These are phyloP conservation scores for Tenthredo livida DNA, from an alignment of 2,888 invertebrate genomes.

Conservation along the genomic window DNA sequence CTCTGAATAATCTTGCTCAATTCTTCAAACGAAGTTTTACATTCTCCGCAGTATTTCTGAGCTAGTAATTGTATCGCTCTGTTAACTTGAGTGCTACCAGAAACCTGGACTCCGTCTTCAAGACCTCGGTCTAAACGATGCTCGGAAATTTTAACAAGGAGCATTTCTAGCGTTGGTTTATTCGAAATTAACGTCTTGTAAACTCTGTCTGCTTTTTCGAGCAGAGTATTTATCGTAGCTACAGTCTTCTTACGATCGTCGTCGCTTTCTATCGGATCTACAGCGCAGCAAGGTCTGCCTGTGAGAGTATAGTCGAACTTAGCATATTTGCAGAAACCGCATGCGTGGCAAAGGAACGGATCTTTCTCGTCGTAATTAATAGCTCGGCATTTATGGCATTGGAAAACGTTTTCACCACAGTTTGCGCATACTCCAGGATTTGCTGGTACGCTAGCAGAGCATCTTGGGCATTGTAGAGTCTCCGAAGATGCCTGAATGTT, in stretches of 20 bases:
- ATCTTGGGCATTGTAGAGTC: slow-evolving; percentile 96
- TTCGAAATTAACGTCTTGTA: slow-evolving; percentile 94
- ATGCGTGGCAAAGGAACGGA: slow-evolving; percentile 98
- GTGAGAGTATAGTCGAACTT: slow-evolving; percentile 98
- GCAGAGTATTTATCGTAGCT: slow-evolving; percentile 91
- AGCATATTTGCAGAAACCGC: slow-evolving; percentile 99
- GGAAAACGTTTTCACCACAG: slow-evolving; percentile 99
- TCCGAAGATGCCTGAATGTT: slow-evolving; percentile 96
- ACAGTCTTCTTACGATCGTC: slow-evolving; percentile 98
- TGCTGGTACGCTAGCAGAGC: slow-evolving; percentile 97
- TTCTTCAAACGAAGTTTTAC: slow-evolving; percentile 96
- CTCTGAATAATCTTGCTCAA: slow-evolving; percentile 94
- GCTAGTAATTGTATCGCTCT: slow-evolving; percentile 96
- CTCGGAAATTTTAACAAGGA: slow-evolving; percentile 92
- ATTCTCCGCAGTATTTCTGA: slow-evolving; percentile 96
- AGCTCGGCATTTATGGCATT: slow-evolving; percentile 98
- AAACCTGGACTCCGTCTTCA: slow-evolving; percentile 80
- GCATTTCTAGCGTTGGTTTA: slow-evolving; percentile 93
- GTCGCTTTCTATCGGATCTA: slow-evolving; percentile 98
- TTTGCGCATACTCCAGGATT: slow-evolving; percentile 98
- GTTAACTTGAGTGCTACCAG: slow-evolving; percentile 86
- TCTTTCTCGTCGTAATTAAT: slow-evolving; percentile 99
- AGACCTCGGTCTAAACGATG: slow-evolving; percentile 87
- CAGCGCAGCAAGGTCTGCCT: slow-evolving; percentile 95
- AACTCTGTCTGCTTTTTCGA: slow-evolving; percentile 97